phyloP scores from a whole-genome alignment of 2,888 invertebrate genomes.

The Pseudococcus longispinus region DNA sequence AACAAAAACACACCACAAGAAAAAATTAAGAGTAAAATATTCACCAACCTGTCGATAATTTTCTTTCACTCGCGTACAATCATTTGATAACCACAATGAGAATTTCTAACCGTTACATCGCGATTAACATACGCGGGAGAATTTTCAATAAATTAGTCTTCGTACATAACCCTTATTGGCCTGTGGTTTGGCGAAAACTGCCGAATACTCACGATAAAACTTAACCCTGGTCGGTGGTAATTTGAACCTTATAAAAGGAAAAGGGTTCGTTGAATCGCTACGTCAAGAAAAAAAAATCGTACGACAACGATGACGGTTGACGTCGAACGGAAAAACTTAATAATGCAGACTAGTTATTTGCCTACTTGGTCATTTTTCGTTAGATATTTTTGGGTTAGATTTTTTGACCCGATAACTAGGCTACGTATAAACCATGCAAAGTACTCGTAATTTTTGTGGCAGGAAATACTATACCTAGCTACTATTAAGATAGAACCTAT shows the following conservation, averaged over 20 bases:
- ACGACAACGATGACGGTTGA: neutral
- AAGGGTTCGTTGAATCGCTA: conserved; percentile 9
- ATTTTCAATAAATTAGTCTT: neutral
- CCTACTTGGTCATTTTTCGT: neutral
- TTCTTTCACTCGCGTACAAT: neutral
- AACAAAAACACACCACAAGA: neutral
- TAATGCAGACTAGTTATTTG: neutral
- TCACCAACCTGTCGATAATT: neutral
- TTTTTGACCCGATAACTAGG: neutral
- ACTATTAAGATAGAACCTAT: neutral
- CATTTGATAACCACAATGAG: neutral
- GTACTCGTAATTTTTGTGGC: neutral
- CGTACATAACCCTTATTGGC: neutral
- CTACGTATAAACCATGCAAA: neutral
- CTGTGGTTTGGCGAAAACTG: neutral
- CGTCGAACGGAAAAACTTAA: neutral
- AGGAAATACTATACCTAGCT: neutral
- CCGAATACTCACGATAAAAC: neutral
- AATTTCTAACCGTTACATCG: neutral
- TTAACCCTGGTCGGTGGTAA: neutral
- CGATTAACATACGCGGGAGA: neutral
- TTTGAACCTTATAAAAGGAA: neutral
- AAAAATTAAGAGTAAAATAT: neutral
- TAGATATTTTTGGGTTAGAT: conserved; percentile 1
- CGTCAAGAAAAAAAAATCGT: neutral